Base-by-base conservation (phyloP, 2,888 invertebrate species). In the Thyatira batis region DNA sequence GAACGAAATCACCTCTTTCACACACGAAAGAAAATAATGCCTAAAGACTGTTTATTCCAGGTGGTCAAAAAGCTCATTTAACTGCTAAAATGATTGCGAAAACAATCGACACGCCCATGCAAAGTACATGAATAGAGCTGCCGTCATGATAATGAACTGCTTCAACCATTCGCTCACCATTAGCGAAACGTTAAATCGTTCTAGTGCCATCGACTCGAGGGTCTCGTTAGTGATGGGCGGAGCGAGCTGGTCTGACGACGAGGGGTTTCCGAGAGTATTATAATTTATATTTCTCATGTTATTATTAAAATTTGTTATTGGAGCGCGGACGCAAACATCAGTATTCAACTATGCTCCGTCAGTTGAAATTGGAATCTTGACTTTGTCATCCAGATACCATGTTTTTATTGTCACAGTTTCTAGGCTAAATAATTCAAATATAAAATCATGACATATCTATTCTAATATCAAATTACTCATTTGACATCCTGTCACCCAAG, bases 211-310 rank as follows among this genome's bases (percentile, higher is more conserved):
- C 65, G 64, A 73, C 68, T 69, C 54, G 65, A 85, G 80, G 58
- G 65, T 64, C 83, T 86, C 81, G 82, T 87, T 87, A 87, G 80
- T 30, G 54, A 67, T 67, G 76, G 86, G 86, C 83, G 86, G 77
- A 56, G 71, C 13, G 39, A 17, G 39, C 39, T 39, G 39, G 39
- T 39, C 39, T 33, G 17, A 39, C 39, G 39, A 13, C 33, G 13
- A 39, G 39, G n/a, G 39, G 17, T 39, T 17, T 39, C 17, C 0
- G 39, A 39, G 39, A 39, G 39, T 6, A 39, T 39, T 39, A 39
- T 39, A 17, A 39, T 39, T 39, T 39, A 17, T 39, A 39, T 39
- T 39, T 39, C 17, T 17, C 39, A 39, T 39, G 17, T 17, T 50
- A 25, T 27, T 27, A 48, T 45, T 49, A 2, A 39, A 8, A 48